Conservation (phyloP, 2,888 invertebrate species). For the Drosophila nr. fundita region DNA sequence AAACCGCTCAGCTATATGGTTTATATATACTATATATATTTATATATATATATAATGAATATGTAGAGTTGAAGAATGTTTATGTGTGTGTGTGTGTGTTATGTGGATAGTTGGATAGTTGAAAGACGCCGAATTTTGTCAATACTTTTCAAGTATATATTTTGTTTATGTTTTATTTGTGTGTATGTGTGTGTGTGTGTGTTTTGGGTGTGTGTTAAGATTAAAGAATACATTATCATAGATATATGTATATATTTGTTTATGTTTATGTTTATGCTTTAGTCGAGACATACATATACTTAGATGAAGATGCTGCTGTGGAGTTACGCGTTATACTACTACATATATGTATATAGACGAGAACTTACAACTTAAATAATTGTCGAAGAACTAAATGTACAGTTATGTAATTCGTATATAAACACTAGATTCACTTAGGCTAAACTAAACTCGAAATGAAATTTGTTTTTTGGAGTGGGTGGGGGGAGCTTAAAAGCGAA, state of each 20-base stretch:
- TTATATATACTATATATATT: slow-evolving; percentile 16
- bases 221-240: slow-evolving; percentile 69
- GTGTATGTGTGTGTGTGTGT: slow-evolving; percentile 38
- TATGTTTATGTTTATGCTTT: slow-evolving; percentile 41
- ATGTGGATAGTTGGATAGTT: slow-evolving; percentile 25
- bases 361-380: slow-evolving; percentile 75
- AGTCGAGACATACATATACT: slow-evolving; percentile 42
- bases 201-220: slow-evolving; percentile 55
- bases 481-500: neutral
- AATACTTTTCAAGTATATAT: slow-evolving; percentile 78
- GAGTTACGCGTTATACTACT: slow-evolving; percentile 57
- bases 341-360: slow-evolving; percentile 30
- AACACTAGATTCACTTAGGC: slow-evolving; percentile 79
- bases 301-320: slow-evolving; percentile 49
- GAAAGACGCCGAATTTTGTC: slow-evolving; percentile 64
- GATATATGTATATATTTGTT: slow-evolving; percentile 41
- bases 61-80: slow-evolving; percentile 16
- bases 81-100: slow-evolving; percentile 13
- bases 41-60: slow-evolving; percentile 32
- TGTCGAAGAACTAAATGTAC: slow-evolving; percentile 79
- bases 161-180: slow-evolving; percentile 66
- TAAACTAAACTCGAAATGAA: slow-evolving; percentile 73
- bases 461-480: neutral
- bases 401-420: slow-evolving; percentile 67
- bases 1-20: slow-evolving; percentile 50